phyloP scores from a whole-genome alignment of 35 echinoderm and acorn worm species.

The Ophioderma brevispina region DNA sequence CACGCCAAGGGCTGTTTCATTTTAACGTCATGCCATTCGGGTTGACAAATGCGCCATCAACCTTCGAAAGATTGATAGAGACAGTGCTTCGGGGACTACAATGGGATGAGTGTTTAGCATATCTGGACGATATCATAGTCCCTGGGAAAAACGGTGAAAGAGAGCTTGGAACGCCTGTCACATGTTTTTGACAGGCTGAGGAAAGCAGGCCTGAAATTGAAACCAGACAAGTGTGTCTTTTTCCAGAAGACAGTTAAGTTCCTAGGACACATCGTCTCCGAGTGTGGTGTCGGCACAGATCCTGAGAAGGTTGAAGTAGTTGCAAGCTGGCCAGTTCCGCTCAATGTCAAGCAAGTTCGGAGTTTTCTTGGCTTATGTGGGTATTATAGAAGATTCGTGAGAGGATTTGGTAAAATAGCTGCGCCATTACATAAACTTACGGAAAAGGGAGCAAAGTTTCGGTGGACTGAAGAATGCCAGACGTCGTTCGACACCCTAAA shows the following conservation, averaged over 20 bases:
- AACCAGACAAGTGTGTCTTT: conserved; percentile 25
- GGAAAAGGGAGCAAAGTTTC: conserved; percentile 19
- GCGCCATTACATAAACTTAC: conserved; percentile 30
- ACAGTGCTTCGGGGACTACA: conserved; percentile 64
- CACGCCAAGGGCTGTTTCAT: conserved; percentile 51
- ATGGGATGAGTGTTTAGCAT: conserved; percentile 53
- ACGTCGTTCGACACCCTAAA: conserved; percentile 19
- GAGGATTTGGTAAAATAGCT: conserved; percentile 14
- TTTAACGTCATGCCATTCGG: conserved; percentile 80
- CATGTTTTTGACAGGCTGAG: not conserved
- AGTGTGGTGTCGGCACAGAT: conserved; percentile 18
- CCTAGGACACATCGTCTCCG: conserved; percentile 11
- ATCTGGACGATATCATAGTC: conserved; percentile 66
- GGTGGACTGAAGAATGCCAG: conserved; percentile 26
- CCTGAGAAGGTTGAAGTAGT: conserved; percentile 16
- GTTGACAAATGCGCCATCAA: conserved; percentile 58
- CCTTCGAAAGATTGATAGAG: conserved; percentile 74
- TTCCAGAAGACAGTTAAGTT: not conserved
- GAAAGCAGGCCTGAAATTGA: not conserved
- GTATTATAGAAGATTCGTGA: conserved; percentile 30
- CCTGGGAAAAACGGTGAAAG: conserved; percentile 52
- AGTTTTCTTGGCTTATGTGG: conserved; percentile 24
- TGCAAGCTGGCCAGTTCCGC: conserved; percentile 15
- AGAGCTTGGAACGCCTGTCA: conserved; percentile 24
- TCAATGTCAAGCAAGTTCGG: not conserved